Base-by-base conservation (phyloP, 2,113 vertebrate species). In the Protobothrops flavoviridis region DNA sequence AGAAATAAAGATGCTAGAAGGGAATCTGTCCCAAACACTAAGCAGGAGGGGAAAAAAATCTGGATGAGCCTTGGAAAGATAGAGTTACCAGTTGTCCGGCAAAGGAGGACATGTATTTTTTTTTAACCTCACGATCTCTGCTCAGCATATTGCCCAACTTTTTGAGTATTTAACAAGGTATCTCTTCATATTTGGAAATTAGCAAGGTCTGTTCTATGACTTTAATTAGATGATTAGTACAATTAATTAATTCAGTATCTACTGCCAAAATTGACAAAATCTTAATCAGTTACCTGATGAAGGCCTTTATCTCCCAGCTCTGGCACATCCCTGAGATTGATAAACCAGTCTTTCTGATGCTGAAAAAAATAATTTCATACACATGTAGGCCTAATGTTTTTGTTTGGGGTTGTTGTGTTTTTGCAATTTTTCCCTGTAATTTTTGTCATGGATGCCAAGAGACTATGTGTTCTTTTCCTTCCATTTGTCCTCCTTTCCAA, bases 31-130 rank as follows among this genome's bases (percentile, higher is more conserved):
- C 64, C n/a, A 17, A 74, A 33, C 15, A 74, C 4, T 33, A 74
- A 33, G n/a, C 24, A 15, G n/a, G 29, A 17, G 1, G 1, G 29
- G 4, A 2, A 1, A 0, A 1, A 29, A 11, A 29, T 69, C 61
- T n/a, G 15, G 64, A 29, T 12, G 59, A 64, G 59, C 12, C 59
- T 64, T 11, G 26, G 10, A 74, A 74, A 74, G 29, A 33, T 33
- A 69, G 10, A 29, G 61, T 69, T 69, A 69, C 61, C 29, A 74
- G 13, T 74, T 33, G 2, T 74, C 64, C 4, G n/a, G 13, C 64
- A 74, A 74, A 74, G 13, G 5, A 74, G 13, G 29, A 69, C 4
- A 29, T 69, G 12, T 69, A 13, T 0, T n/a, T 69, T 69, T 64
- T n/a, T 69, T n/a, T 69, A 59, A 29, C 13, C 64, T 17, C 64